phyloP scores from a whole-genome alignment of 1,140 invertebrate genomes.

The Argopecten irradians region DNA sequence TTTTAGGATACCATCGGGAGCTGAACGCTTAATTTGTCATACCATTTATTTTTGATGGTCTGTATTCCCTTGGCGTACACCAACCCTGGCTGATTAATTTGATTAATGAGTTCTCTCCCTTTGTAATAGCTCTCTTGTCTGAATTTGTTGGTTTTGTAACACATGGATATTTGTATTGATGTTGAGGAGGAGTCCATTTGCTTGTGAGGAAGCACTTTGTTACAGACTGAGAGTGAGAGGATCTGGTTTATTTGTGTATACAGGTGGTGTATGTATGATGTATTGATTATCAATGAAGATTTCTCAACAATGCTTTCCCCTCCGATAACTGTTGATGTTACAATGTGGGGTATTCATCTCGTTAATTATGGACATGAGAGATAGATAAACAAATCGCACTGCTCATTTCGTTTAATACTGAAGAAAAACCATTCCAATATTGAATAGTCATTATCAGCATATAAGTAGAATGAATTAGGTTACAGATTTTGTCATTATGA shows the following conservation, averaged over 20 bases:
- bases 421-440: neutral
- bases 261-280: neutral
- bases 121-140: neutral
- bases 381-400: neutral
- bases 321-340: neutral
- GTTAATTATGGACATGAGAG: neutral
- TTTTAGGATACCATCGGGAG: neutral
- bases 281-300: neutral
- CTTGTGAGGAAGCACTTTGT: neutral
- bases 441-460: neutral
- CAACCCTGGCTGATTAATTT: neutral
- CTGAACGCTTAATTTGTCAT: neutral
- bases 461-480: neutral
- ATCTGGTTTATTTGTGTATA: neutral
- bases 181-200: neutral
- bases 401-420: neutral
- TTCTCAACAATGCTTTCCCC: neutral
- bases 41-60: neutral
- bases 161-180: neutral
- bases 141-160: neutral
- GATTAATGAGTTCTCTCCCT: slow-evolving; percentile 4
- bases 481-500: neutral
- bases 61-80: neutral
- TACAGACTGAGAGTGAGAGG: neutral
- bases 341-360: neutral